phyloP scores from a whole-genome alignment of 2,888 invertebrate species.

The Andrena hattorfiana region DNA sequence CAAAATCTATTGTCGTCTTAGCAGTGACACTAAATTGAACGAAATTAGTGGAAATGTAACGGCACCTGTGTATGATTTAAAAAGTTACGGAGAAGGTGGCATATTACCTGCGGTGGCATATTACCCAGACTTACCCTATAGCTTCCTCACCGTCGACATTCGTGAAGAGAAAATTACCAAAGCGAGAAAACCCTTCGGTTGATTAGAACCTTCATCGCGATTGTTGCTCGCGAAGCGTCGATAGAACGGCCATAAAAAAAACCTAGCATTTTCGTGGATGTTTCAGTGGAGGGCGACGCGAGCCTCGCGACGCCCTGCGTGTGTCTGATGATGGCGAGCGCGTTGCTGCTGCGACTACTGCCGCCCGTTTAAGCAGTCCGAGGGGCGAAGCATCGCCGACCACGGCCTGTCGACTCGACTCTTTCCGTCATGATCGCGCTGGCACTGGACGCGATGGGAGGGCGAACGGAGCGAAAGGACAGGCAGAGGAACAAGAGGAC shows the following conservation, averaged over 20 bases:
- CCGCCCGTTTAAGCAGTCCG: constrained; percentile 66
- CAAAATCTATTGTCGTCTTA: too few relatives aligned
- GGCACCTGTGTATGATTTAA: too few relatives aligned
- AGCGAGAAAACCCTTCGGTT: background rate
- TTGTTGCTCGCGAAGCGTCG: background rate
- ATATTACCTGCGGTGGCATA: too few relatives aligned
- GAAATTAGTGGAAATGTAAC: too few relatives aligned
- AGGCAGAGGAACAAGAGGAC: background rate
- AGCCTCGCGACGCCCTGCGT: constrained; percentile 72
- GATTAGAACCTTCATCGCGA: too few relatives aligned
- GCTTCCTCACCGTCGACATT: background rate
- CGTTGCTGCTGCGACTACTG: constrained; percentile 72
- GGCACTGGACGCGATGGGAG: background rate
- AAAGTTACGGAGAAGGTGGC: too few relatives aligned
- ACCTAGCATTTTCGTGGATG: constrained; percentile 41
- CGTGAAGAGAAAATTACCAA: constrained; percentile 19
- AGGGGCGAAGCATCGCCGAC: background rate
- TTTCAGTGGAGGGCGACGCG: constrained; percentile 82
- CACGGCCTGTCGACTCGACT: background rate
- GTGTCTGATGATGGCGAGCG: constrained; percentile 70
- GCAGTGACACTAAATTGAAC: too few relatives aligned
- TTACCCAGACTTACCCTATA: too few relatives aligned
- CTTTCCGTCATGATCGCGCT: background rate
- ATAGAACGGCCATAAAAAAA: background rate
- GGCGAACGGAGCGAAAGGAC: background rate